These are phyloP conservation scores for Gymnopithys bicolor DNA, from an alignment of 2,797 vertebrate genomes.

Conservation along the genomic window DNA sequence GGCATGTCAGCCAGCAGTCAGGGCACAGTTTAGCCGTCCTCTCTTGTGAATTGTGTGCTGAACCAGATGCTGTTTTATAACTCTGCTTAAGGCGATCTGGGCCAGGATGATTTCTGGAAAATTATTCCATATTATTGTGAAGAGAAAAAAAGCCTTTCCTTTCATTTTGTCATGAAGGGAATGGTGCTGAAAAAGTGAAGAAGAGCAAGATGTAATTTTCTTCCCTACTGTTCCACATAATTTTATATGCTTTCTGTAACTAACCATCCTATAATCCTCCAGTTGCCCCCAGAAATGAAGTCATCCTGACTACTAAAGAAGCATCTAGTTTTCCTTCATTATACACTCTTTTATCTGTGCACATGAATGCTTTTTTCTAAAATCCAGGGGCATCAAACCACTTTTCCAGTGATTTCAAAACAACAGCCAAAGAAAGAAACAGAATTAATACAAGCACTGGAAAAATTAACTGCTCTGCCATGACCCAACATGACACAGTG, in stretches of 20 bases:
- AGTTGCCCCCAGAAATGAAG: background rate
- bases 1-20: conserved; percentile 20
- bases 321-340: background rate
- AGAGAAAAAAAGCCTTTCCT: background rate
- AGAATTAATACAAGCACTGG: background rate
- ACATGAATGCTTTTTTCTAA: conserved; percentile 4
- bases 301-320: background rate
- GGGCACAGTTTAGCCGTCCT: background rate
- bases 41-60: background rate
- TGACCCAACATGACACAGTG: background rate
- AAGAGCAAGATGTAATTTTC: background rate
- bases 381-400: background rate
- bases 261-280: background rate
- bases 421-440: background rate
- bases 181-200: background rate
- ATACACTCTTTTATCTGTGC: background rate
- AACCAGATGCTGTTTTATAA: conserved; percentile 13
- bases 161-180: background rate
- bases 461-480: background rate
- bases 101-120: conserved; percentile 18
- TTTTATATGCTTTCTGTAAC: background rate
- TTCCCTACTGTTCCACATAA: background rate
- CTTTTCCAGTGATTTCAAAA: conserved; percentile 19
- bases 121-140: conserved; percentile 3
- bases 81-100: background rate